phyloP scores from a whole-genome alignment of 1,140 invertebrate genomes.

The Harlomillsia oculata region DNA sequence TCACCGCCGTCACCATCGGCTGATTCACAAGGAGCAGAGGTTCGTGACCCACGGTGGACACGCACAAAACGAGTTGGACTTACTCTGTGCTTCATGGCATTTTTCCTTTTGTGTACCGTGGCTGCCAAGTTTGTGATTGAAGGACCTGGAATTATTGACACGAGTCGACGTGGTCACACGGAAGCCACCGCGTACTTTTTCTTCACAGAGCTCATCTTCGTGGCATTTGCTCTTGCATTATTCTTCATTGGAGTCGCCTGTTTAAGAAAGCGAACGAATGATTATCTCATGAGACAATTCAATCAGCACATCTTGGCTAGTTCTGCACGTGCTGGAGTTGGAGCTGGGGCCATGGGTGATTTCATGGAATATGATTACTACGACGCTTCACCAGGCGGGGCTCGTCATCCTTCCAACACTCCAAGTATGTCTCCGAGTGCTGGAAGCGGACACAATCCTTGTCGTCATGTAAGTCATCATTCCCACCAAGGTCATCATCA shows the following conservation, averaged over 20 bases:
- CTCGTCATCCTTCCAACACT: neutral
- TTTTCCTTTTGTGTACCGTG: constrained; percentile 26
- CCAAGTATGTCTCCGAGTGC: neutral
- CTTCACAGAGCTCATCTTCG: constrained; percentile 27
- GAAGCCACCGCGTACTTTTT: constrained; percentile 24
- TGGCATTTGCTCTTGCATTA: constrained; percentile 25
- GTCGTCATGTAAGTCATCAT: neutral
- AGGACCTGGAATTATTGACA: constrained; percentile 29
- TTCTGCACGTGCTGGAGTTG: neutral
- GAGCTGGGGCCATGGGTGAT: neutral
- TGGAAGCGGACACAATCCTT: neutral
- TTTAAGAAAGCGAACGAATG: constrained; percentile 27
- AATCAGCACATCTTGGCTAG: constrained; percentile 25
- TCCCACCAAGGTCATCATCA: constrained; percentile 3
- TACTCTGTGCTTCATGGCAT: constrained; percentile 30
- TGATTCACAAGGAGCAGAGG: too few relatives aligned
- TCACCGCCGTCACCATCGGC: too few relatives aligned
- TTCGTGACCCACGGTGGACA: constrained; percentile 21
- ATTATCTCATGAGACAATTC: constrained; percentile 27
- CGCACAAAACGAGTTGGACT: constrained; percentile 28
- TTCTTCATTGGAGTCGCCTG: constrained; percentile 31
- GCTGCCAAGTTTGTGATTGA: constrained; percentile 21
- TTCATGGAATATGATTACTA: neutral
- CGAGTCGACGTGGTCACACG: neutral
- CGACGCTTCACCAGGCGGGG: neutral